Base-by-base conservation (phyloP, 2,888 invertebrate genomes). In the Dilophus febrilis region DNA sequence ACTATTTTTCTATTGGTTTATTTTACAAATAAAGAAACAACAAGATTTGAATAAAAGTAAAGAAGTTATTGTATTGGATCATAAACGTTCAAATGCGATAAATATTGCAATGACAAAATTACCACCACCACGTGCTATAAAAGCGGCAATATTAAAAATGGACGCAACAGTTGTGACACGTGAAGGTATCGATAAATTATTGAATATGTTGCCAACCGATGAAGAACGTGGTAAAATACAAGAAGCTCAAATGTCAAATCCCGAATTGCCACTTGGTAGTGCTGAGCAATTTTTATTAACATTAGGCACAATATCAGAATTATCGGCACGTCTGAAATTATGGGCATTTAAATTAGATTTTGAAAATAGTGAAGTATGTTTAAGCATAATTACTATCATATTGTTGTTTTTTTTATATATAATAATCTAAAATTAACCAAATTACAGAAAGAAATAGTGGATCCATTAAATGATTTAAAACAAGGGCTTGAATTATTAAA, bases 301-400 rank as follows among this genome's bases (percentile, higher is more conserved):
- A 16, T 66, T 99, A 47, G 86, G 92, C 27, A 90, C 94, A 35
- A 92, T 99, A 50, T 90, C 87, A 33, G 95, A 97, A 65, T 70
- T 99, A 44, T 79, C 87, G 37, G 88, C 92, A 34, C 70, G 97
- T 50, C 71, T 97, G 22, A 87, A 86, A 60, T 72, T 99, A 45
- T 99, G 98, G 98, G 85, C 94, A 45, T 99, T 98, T 68, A 95
- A 95, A 61, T 67, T 98, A 48, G 98, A 99, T 66, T 98, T 94
- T 65, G 97, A 97, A 63, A 85, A 84, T 61, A 78, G 87, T 52
- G 97, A 98, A 67, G 88, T 87, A 61, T 53, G 52, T 45, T 34
- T 10, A 31, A 27, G 10, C 27, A 7, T 17, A 16, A 22, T 3
- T 8, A 37, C 3, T 13, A 22, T 38, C n/a, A 32, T 17, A 26